Conservation (phyloP, 2,113 vertebrate genomes). For the Setophaga petechia region DNA sequence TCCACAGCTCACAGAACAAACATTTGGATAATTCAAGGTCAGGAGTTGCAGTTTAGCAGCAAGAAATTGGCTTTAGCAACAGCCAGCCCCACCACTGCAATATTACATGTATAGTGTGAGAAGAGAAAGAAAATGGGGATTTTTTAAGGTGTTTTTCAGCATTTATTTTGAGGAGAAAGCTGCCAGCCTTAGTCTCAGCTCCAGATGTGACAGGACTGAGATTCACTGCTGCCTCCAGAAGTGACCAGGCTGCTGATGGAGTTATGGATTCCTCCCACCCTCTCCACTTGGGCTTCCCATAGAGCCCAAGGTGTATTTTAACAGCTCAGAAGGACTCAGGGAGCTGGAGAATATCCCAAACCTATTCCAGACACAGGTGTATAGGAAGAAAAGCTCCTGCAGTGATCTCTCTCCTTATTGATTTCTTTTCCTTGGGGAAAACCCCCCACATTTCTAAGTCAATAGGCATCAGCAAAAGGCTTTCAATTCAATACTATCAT, state of each 20-base stretch:
- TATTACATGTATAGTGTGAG: no score
- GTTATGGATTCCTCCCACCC: neutral
- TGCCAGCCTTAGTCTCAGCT: neutral
- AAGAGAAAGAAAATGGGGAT: neutral
- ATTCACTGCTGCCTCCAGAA: neutral
- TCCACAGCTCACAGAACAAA: neutral
- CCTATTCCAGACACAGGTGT: neutral
- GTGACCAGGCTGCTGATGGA: neutral
- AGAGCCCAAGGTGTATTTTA: neutral
- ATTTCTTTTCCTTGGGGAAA: neutral
- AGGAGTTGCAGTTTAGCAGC: neutral
- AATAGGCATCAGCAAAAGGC: constrained; percentile 65
- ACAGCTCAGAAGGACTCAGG: neutral
- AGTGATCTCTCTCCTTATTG: neutral
- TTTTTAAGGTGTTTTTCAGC: neutral
- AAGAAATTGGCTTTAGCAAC: neutral
- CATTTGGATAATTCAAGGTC: neutral
- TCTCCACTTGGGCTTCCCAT: neutral
- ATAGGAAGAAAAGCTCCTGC: neutral
- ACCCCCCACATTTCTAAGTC: constrained; percentile 12
- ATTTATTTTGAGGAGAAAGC: neutral
- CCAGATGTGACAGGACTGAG: fast-evolving
- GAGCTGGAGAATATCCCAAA: neutral
- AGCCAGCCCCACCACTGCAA: neutral
- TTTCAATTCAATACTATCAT: constrained; percentile 69